Base-by-base conservation (phyloP, 2,113 vertebrate species). In the Nycticorax nycticorax region DNA sequence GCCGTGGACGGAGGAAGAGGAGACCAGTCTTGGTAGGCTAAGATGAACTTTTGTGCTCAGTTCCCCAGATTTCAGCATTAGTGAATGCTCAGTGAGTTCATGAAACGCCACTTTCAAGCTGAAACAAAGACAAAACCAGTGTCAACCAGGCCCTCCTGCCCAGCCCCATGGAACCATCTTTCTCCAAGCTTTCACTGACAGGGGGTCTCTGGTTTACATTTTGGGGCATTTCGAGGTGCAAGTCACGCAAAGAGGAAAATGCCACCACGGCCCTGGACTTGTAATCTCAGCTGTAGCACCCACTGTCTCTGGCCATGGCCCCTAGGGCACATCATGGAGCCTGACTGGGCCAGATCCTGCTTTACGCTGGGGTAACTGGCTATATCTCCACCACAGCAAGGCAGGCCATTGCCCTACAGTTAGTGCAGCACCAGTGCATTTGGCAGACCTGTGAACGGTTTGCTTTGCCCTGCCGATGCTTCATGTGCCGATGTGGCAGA, bases 231-330 rank as follows among this genome's bases (percentile, higher is more conserved):
- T 55, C 3, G 2, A 88, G 37, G 21, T 52, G 10, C 8, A 66
- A 64, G 32, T 53, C 39, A 48, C 1, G 14, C n/a, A 66, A 55
- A 88, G 12, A 56, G 11, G 33, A 94, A 88, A 90, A 93, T 35
- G 27, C 23, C 69, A 35, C 8, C n/a, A 39, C 0, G 0, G 56
- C 26, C 84, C 37, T 74, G n/a, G 13, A 66, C 26, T 81, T 86
- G n/a, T 74, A 33, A 57, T 47, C 12, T 69, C 82, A 57, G 8
- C 50, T 47, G 48, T 53, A 41, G 33, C 53, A 63, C 27, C 9
- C 10, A 6, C 33, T 1, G 14, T 3, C 52, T 43, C n/a, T 59
- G 55, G 18, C 23, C 2, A 0, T 33, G 74, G 28, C 21, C 9
- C 26, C 47, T 52, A 0, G 1, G 22, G 39, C 66, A 90, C 53